A percentile compares a stretch with the other conserved stretches of the same genome.
Conservation (phyloP, 2,888 invertebrate species). For the Linnaemya vulpina region DNA sequence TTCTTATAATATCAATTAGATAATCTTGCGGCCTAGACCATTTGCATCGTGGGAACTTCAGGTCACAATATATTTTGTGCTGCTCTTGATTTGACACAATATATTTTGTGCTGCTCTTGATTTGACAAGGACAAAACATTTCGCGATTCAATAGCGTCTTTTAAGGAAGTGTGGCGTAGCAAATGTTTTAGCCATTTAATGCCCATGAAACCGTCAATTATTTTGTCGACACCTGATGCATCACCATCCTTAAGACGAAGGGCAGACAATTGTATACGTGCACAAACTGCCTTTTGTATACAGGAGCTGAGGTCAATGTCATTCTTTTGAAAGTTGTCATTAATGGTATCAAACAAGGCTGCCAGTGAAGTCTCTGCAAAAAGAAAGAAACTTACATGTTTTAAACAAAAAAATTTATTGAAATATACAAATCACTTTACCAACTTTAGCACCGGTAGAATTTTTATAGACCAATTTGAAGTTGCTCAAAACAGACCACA, state of each 20-base stretch:
- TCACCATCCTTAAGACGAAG: slow-evolving; percentile 75
- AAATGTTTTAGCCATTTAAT: slow-evolving; percentile 83
- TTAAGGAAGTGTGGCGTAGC: slow-evolving; percentile 84
- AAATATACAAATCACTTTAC: slow-evolving; percentile 71
- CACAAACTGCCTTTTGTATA: slow-evolving; percentile 86
- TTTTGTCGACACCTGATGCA: slow-evolving; percentile 83
- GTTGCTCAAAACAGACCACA: slow-evolving; percentile 74
- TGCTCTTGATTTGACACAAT: slow-evolving; percentile 69
- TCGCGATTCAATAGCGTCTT: slow-evolving; percentile 84
- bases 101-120: slow-evolving; percentile 79
- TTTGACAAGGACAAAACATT: slow-evolving; percentile 74
- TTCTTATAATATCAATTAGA: slow-evolving; percentile 74
- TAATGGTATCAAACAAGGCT: slow-evolving; percentile 83
- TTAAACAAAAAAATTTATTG: background rate
- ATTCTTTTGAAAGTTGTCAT: slow-evolving; percentile 84
- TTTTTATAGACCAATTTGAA: slow-evolving; percentile 78
- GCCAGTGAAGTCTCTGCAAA: slow-evolving; percentile 76
- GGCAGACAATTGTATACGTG: slow-evolving; percentile 82
- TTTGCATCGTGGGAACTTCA: slow-evolving; percentile 84
- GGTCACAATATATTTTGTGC: slow-evolving; percentile 78
- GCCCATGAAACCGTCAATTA: slow-evolving; percentile 84
- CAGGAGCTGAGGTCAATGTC: slow-evolving; percentile 86
- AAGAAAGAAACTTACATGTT: background rate
- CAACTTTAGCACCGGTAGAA: slow-evolving; percentile 75
- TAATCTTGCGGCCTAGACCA: slow-evolving; percentile 78